phyloP scores from a whole-genome alignment of 1,140 invertebrate genomes.

The Octopus bimaculoides region DNA sequence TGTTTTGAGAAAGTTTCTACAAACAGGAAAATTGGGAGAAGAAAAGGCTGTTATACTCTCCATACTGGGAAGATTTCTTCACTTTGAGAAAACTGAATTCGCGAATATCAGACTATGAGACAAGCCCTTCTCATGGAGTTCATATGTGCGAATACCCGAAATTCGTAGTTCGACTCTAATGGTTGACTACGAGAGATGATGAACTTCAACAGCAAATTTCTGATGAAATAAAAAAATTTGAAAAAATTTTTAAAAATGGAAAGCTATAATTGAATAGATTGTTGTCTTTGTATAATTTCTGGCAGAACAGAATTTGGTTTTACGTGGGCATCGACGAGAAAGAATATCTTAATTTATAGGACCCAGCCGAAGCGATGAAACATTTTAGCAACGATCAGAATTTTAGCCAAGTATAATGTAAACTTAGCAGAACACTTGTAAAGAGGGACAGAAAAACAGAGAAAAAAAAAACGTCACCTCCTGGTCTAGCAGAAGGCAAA shows the following conservation, averaged over 20 bases:
- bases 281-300: too few species aligned
- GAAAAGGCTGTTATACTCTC: slow-evolving; percentile 11
- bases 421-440: not conserved
- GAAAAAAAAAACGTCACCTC: not conserved
- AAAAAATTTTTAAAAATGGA: too few species aligned
- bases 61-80: slow-evolving; percentile 12
- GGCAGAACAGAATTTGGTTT: too few species aligned
- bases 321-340: not conserved
- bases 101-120: slow-evolving; percentile 3
- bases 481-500: not conserved
- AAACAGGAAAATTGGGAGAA: slow-evolving; percentile 10
- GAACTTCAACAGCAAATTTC: too few species aligned
- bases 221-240: too few species aligned
- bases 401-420: not conserved
- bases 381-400: not conserved
- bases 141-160: not conserved
- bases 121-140: slow-evolving; percentile 12
- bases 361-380: not conserved
- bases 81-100: slow-evolving; percentile 1
- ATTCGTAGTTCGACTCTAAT: too few species aligned
- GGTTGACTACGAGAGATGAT: too few species aligned
- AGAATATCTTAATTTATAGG: too few species aligned
- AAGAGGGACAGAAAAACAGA: not conserved
- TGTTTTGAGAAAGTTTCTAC: slow-evolving; percentile 12
- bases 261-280: too few species aligned